These are phyloP conservation scores for Poeciliopsis paucimaculata DNA, from an alignment of 2,797 vertebrate species.

Conservation along the genomic window DNA sequence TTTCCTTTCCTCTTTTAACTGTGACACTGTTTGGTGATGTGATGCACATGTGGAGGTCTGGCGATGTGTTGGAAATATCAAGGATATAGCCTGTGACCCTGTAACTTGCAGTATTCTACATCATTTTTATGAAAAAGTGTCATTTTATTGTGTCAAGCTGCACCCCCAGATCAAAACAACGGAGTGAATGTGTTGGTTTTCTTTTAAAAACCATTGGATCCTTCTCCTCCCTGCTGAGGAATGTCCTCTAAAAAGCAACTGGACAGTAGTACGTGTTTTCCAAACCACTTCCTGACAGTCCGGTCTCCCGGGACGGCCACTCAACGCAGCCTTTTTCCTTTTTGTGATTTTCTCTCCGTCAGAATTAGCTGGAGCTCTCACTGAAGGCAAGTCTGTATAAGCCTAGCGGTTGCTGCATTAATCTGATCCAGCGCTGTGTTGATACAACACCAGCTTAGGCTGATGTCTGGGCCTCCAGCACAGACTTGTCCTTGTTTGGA, in stretches of 20 bases:
- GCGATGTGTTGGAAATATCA: background rate
- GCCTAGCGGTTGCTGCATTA: constrained; percentile 36
- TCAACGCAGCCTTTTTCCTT: constrained; percentile 5
- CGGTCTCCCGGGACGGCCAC: constrained; percentile 31
- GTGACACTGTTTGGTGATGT: background rate
- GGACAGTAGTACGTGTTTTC: constrained; percentile 62
- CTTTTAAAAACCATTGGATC: constrained; percentile 16
- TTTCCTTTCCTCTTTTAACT: no score
- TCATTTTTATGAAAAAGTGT: background rate
- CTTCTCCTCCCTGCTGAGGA: constrained; percentile 68
- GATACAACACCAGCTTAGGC: constrained; percentile 66
- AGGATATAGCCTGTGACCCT: background rate
- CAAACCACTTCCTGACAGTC: constrained; percentile 67
- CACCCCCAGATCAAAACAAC: background rate
- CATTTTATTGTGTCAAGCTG: background rate
- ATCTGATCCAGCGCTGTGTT: constrained; percentile 60
- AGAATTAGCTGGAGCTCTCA: constrained; percentile 44
- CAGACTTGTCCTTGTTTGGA: constrained; percentile 75
- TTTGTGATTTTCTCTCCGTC: constrained; percentile 32
- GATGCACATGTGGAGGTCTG: background rate
- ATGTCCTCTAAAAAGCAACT: constrained; percentile 63
- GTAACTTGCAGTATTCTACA: background rate
- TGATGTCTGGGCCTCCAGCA: constrained; percentile 40
- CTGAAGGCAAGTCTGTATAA: constrained; percentile 26
- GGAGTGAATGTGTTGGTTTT: constrained; percentile 39